Conservation (phyloP, 92 coral and sea anemone genomes). For the Bergia sp. region DNA sequence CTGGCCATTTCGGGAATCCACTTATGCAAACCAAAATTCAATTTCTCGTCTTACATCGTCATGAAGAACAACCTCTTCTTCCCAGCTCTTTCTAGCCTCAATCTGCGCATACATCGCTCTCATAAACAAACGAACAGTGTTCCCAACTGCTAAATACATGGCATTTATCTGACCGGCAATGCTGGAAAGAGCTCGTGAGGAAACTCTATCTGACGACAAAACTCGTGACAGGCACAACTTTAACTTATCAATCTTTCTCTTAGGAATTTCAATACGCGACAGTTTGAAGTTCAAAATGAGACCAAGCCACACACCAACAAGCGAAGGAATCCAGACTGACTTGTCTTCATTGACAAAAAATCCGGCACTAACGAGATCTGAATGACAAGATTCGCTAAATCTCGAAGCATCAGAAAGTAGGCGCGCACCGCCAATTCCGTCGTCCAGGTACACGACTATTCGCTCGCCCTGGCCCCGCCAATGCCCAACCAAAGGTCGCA, state of each 20-base stretch:
- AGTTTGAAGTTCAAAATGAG: not conserved
- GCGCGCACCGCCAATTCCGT: slow-evolving; percentile 43
- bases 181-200: slow-evolving; percentile 3
- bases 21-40: no score
- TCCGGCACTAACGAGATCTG: slow-evolving; percentile 43
- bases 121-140: slow-evolving; percentile 24
- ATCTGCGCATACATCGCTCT: slow-evolving; percentile 26
- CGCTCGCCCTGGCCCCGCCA: slow-evolving; percentile 52
- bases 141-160: slow-evolving; percentile 41
- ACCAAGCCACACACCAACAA: slow-evolving; percentile 41
- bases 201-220: not conserved
- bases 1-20: no score
- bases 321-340: slow-evolving; percentile 49
- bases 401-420: slow-evolving; percentile 4
- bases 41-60: no score
- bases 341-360: slow-evolving; percentile 48
- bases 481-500: slow-evolving; percentile 40
- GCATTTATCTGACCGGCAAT: slow-evolving; percentile 36
- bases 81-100: slow-evolving; percentile 32
- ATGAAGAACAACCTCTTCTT: not conserved
- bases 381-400: slow-evolving; percentile 34
- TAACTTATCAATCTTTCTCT: slow-evolving; percentile 11
- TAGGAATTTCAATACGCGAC: not conserved
- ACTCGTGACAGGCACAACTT: not conserved
- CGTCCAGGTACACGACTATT: slow-evolving; percentile 50